Base-by-base conservation (phyloP, 2,797 vertebrate species). In the Eupleurogrammus muticus region DNA sequence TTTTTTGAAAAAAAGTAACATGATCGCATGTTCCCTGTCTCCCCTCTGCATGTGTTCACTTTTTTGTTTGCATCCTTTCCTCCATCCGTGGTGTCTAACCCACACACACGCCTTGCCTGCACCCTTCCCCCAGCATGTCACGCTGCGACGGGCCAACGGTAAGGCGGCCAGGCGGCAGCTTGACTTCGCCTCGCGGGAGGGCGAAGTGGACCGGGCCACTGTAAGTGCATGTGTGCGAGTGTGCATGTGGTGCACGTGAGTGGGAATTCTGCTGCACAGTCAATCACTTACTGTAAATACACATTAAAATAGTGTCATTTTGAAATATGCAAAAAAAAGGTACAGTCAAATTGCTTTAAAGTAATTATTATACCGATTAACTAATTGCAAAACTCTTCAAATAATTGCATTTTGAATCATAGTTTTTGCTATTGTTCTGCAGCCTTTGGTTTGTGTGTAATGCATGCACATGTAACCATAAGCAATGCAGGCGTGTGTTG, bases 91-190 rank as follows among this genome's bases (percentile, higher is more conserved):
- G 61, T 56, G 69, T 66, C 73, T 77, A 38, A 38, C 54, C 71
- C 65, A 66, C 83, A 81, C 81, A 66, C 84, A 68, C 80, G 54
- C 71, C 77, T 76, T 40, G 76, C 78, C 86, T 73, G 82, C 90
- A 81, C 85, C 75, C 70, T 44, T 70, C 93, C 92, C 94, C 92
- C 94, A 96, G 95, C 95, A 95, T 96, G 88, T 92, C 90, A 93
- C 88, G 81, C 55, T 94, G 83, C 92, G 91, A 89, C 91, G 92
- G 87, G 86, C 90, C 90, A 90, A 88, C 50, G 81, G 93, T 92
- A 94, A 87, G 85, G 87, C 93, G 65, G 90, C 92, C 92, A 95
- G 94, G 63, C 92, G 78, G 81, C 93, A 94, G 75, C 94, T 90
- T 90, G 94, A 95, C 92, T 95, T 95, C 90, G 72, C 92, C 87